Conservation (phyloP, 2,113 vertebrate species). For the Cephalopholis sonnerati region DNA sequence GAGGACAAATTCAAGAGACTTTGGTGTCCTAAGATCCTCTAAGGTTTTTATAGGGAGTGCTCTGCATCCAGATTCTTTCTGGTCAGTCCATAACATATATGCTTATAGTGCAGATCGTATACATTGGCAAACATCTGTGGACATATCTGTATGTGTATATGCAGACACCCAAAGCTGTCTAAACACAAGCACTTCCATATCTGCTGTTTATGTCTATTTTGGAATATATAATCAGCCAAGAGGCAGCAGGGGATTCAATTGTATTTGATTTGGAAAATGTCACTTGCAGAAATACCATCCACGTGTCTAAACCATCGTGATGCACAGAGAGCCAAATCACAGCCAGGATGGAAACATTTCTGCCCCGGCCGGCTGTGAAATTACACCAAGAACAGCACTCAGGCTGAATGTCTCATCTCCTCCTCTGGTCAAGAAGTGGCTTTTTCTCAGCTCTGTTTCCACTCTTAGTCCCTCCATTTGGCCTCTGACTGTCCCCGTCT, state of each 20-base stretch:
- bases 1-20: no score
- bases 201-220: background rate
- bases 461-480: background rate
- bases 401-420: background rate
- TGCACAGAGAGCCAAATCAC: background rate
- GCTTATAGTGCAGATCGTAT: no score
- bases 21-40: no score
- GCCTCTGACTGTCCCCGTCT: background rate
- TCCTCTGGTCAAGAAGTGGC: background rate
- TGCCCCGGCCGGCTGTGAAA: background rate
- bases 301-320: background rate
- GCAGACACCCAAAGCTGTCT: background rate
- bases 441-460: background rate
- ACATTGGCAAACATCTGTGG: no score
- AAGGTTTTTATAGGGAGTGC: no score
- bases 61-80: no score
- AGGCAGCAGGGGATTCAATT: background rate
- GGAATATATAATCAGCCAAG: background rate
- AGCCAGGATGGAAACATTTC: background rate
- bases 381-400: background rate
- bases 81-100: no score
- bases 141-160: no score
- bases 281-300: background rate
- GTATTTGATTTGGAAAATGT: background rate
- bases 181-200: background rate